Base-by-base conservation (phyloP, 1,140 invertebrate genomes). In the Wasmannia auropunctata region DNA sequence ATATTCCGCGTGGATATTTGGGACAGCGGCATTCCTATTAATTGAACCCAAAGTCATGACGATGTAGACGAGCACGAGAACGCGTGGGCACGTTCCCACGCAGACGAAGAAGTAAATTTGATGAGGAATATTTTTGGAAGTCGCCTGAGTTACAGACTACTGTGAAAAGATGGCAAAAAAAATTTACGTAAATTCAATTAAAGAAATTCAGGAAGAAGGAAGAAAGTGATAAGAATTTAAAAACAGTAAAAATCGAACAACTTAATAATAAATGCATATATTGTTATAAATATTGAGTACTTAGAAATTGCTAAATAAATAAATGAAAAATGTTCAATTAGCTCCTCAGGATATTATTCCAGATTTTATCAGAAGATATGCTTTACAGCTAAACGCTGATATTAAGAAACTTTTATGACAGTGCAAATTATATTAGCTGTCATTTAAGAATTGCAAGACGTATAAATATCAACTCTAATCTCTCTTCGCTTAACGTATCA, bases 1-100 rank as follows among this genome's bases (percentile, higher is more conserved):
- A 72, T 75, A 70, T 86, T n/a, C 46, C 56, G 54, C 65, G 40
- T 28, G 43, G 22, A 86, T 72, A 86, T 88, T 89, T 89, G 75
- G 87, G 43, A 62, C 62, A n/a, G 22, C 74, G 77, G 76, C 80
- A 81, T 92, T 88, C 74, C 83, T 79, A 88, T 89, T 92, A 91
- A 92, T 90, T 84, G 86, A 69, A 83, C 28, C 31, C 16, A 14
- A 34, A 79, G 10, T 43, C 25, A 22, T 19, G 56, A 58, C 28
- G 34, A 19, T 8, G 70, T 34, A 37, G 16, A 22, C 22, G 22
- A 76, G 16, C 22, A 75, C 25, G 34, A 25, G 16, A 49, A 54
- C 31, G 25, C 54, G 2, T 86, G 69, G 11, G n/a, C 49, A 74
- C n/a, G 14, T 54, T 56, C 37, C 74, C 43, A 70, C 67, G 69